phyloP scores from a whole-genome alignment of 92 coral and sea anemone species.

The Palythoa heliodiscus region DNA sequence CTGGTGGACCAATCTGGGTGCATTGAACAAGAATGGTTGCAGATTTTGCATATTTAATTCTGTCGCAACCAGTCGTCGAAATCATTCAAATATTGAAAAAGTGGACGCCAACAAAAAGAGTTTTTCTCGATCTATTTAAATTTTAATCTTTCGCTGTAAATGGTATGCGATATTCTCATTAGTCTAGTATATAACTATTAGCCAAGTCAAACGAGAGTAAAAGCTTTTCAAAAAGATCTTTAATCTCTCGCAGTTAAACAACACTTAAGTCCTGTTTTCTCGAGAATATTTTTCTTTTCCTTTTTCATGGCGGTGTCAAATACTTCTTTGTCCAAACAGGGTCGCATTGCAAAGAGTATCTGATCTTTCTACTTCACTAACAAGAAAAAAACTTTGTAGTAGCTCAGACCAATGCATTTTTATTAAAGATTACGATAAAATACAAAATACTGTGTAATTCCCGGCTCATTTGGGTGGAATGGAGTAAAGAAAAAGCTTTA shows the following conservation, averaged over 20 bases:
- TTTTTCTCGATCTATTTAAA: neutral
- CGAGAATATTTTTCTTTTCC: neutral
- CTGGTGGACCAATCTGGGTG: neutral
- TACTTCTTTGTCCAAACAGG: neutral
- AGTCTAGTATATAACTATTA: neutral
- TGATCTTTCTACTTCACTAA: neutral
- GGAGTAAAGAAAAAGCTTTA: too few species aligned
- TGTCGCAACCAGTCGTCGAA: neutral
- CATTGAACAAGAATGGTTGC: neutral
- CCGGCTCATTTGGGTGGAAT: too few species aligned
- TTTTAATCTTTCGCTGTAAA: neutral
- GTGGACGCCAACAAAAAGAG: too few species aligned
- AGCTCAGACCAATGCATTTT: conserved; percentile 7
- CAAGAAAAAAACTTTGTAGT: neutral
- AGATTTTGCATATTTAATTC: neutral
- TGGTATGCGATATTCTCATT: neutral
- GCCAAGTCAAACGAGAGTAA: neutral
- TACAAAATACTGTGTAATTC: neutral
- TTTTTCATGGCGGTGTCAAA: neutral
- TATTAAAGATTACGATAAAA: conserved; percentile 15
- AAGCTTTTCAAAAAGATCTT: neutral
- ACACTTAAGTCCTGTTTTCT: neutral
- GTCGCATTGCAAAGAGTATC: neutral
- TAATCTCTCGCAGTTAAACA: neutral
- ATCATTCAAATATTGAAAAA: neutral